phyloP scores from a whole-genome alignment of 2,888 invertebrate genomes.

The Plagiodera versicolora region DNA sequence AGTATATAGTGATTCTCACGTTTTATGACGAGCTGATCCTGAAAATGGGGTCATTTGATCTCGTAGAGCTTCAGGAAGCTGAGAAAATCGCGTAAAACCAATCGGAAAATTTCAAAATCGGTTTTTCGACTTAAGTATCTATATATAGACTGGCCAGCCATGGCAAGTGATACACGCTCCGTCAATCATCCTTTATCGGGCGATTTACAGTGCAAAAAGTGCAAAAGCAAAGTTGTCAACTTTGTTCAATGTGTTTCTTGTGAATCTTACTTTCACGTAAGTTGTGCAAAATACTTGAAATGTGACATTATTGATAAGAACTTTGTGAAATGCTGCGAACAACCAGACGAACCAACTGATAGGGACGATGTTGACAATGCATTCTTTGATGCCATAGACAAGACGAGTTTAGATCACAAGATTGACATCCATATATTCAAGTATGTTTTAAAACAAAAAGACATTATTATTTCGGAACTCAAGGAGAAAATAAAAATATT shows the following conservation, averaged over 20 bases:
- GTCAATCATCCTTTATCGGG: neutral
- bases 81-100: too few relatives aligned
- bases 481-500: conserved; percentile 3
- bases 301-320: neutral
- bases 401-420: neutral
- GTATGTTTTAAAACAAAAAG: too few relatives aligned
- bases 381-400: conserved; percentile 8
- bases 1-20: too few relatives aligned
- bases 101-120: too few relatives aligned
- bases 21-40: too few relatives aligned
- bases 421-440: too few relatives aligned
- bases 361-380: neutral
- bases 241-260: conserved; percentile 9
- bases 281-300: conserved; percentile 6
- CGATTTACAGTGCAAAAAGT: conserved; percentile 11
- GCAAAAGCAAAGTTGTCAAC: conserved; percentile 4
- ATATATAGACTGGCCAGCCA: too few relatives aligned
- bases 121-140: too few relatives aligned
- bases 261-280: conserved; percentile 3
- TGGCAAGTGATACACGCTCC: conserved; percentile 9
- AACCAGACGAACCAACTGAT: neutral
- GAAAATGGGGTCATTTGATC: too few relatives aligned
- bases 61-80: too few relatives aligned
- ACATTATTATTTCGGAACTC: conserved; percentile 6
- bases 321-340: conserved; percentile 6